These are phyloP conservation scores for Ylistrum balloti DNA, from an alignment of 1,140 invertebrate genomes.

Conservation along the genomic window DNA sequence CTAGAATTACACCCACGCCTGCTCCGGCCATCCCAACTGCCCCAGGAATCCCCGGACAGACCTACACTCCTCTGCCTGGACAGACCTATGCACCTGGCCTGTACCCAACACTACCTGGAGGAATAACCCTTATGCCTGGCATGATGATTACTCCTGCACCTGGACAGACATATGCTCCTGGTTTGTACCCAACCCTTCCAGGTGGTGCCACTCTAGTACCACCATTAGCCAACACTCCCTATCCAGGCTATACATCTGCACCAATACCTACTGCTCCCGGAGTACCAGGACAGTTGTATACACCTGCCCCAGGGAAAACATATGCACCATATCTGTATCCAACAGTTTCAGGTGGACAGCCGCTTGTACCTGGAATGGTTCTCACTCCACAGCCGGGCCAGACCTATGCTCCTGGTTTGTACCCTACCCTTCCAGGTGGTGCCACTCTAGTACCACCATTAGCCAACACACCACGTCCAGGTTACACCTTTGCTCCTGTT, in stretches of 20 bases:
- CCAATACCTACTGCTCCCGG: constrained; percentile 56
- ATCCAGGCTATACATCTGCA: constrained; percentile 66
- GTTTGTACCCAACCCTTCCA: neutral
- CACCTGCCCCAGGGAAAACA: constrained; percentile 48
- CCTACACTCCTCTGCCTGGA: constrained; percentile 29
- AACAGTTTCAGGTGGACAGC: neutral
- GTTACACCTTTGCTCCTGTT: constrained; percentile 44
- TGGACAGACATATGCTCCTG: constrained; percentile 44
- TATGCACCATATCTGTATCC: constrained; percentile 48
- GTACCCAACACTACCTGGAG: constrained; percentile 47
- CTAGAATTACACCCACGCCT: constrained; percentile 56
- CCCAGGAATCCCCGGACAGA: constrained; percentile 15
- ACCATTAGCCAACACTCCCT: constrained; percentile 57
- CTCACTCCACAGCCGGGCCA: constrained; percentile 64
- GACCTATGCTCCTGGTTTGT: constrained; percentile 64
- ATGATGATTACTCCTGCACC: constrained; percentile 44
- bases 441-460: constrained; percentile 45
- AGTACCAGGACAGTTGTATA: constrained; percentile 57
- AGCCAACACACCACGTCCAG: constrained; percentile 43
- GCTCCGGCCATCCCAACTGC: constrained; percentile 47
- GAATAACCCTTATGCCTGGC: constrained; percentile 42
- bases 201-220: constrained; percentile 48
- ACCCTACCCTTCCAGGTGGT: constrained; percentile 55
- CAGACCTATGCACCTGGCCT: constrained; percentile 45
- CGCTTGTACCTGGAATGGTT: neutral